phyloP scores from a whole-genome alignment of 2,113 vertebrate genomes.

The Cacatua alba region DNA sequence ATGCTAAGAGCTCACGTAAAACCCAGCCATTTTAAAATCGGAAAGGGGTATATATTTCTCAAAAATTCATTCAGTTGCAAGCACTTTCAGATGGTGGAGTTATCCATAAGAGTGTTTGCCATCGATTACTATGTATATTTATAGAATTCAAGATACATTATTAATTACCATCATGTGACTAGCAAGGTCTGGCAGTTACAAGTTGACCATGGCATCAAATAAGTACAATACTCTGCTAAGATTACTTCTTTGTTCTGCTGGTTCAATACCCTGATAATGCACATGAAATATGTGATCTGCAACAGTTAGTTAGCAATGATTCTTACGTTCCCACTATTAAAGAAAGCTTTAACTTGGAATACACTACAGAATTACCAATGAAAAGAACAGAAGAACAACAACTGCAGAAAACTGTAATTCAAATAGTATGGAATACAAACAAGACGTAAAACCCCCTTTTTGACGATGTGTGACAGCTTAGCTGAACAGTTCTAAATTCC shows the following conservation, averaged over 20 bases:
- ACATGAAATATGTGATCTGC: not conserved
- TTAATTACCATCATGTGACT: not conserved
- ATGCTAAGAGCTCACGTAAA: not conserved
- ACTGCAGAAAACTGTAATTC: not conserved
- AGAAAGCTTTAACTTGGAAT: not conserved
- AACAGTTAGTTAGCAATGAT: not conserved
- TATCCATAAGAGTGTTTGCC: not conserved
- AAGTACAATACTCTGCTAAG: not conserved
- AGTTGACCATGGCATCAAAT: not conserved
- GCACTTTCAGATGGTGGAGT: not conserved
- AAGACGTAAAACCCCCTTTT: not conserved
- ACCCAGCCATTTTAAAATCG: conserved; percentile 1
- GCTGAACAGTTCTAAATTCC: not conserved
- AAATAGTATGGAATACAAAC: not conserved
- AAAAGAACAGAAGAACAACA: not conserved
- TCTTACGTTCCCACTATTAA: not conserved
- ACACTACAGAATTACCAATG: not conserved
- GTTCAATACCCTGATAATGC: not conserved
- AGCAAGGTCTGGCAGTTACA: not conserved
- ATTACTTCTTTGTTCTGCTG: not conserved
- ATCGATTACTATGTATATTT: not conserved
- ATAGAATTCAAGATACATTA: not conserved
- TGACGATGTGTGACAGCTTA: not conserved
- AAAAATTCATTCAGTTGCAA: not conserved
- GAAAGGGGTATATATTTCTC: not conserved